phyloP scores from a whole-genome alignment of 2,113 vertebrate species.

The Heptranchias perlo region DNA sequence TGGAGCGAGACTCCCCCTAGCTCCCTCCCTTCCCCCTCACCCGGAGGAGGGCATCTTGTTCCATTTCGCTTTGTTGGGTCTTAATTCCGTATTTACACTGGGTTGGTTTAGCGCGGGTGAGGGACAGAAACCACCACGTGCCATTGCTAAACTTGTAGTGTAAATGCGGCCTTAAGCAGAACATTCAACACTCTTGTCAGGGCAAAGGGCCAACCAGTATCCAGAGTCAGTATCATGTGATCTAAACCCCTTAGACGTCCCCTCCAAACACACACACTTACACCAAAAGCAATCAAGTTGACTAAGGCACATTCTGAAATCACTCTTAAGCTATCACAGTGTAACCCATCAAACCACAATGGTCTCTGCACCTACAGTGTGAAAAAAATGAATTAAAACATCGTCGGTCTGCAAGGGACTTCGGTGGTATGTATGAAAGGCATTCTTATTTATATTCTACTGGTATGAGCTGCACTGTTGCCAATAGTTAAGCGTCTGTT shows the following conservation, averaged over 20 bases:
- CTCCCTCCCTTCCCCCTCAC: too few species aligned
- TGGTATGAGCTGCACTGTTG: background rate
- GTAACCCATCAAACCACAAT: background rate
- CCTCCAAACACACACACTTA: background rate
- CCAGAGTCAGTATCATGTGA: background rate
- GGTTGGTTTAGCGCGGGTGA: background rate
- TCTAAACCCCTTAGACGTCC: background rate
- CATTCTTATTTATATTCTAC: slow-evolving; percentile 21
- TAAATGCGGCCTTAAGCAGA: background rate
- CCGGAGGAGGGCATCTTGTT: background rate
- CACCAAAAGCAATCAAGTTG: background rate
- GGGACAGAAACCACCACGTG: background rate
- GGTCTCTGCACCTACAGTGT: background rate
- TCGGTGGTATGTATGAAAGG: background rate
- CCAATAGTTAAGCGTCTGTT: background rate
- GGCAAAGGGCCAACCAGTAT: background rate
- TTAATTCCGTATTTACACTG: background rate
- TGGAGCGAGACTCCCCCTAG: too few species aligned
- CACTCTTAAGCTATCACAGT: background rate
- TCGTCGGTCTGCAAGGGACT: background rate
- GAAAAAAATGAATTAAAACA: background rate
- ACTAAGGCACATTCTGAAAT: background rate
- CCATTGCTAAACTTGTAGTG: background rate
- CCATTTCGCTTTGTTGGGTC: background rate
- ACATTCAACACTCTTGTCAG: background rate